Base-by-base conservation (phyloP, 2,113 vertebrate genomes). In the Triplophysa siluroides region DNA sequence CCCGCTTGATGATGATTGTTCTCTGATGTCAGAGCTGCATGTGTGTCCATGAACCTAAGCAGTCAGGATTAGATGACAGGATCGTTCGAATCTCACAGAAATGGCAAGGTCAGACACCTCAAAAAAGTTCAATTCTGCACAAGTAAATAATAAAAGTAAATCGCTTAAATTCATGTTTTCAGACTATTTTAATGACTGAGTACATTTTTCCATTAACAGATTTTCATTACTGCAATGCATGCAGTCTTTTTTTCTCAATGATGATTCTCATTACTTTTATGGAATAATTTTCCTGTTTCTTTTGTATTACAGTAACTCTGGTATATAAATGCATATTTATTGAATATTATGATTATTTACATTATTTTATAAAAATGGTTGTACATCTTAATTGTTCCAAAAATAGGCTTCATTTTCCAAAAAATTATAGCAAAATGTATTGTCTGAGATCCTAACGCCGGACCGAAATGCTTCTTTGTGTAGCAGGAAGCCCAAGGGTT, bases 21-120 rank as follows among this genome's bases (percentile, higher is more conserved):
- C 23, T 64, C 7, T 81, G 78, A 81, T 50, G 70, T 83, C 84
- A 83, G 60, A 65, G 76, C 72, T 24, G 5, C 16, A 16, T 47
- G 18, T 64, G 41, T 16, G 4, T 83, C 24, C 19, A 10, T 69
- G 21, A 14, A 43, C 43, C 12, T 2, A 26, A 13, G 45, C 29
- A 33, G 62, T 62, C 50, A 43, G 38, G 68, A 74, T 74, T 61
- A 74, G 76, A 64, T 61, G 29, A 74, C 52, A 73, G 43, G 54
- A 10, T 81, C 75, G 41, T 52, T 70, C 61, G 56, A 75, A 45
- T 75, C 23, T 26, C 23, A 21, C 16, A 7, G 62, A 47, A 38
- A 62, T 19, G 14, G 1, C 58, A 2, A 23, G 10, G 4, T 18
- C 38, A 45, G 2, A 75, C 45, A 65, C 19, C 11, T 45, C 11